phyloP scores from a whole-genome alignment of 2,797 vertebrate genomes.

The Periophthalmus magnuspinnatus region DNA sequence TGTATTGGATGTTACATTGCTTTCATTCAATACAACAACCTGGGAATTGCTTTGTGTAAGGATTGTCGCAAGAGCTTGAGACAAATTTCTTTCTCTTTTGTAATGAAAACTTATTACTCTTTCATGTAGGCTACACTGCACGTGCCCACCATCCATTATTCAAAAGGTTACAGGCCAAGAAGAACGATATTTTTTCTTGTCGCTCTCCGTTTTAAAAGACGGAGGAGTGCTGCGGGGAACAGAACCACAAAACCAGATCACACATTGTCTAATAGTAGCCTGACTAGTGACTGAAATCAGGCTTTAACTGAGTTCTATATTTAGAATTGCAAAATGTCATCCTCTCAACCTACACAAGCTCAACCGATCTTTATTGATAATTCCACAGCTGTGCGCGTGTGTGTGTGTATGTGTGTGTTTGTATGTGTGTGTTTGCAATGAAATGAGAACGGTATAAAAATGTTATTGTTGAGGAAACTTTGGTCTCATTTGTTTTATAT shows the following conservation, averaged over 20 bases:
- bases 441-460: not conserved
- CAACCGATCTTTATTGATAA: not conserved
- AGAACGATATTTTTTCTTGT: slow-evolving; percentile 19
- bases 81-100: slow-evolving; percentile 30
- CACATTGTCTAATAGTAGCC: not conserved
- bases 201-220: slow-evolving; percentile 17
- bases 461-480: slow-evolving; percentile 1
- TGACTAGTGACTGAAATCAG: not conserved
- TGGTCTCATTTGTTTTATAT: not conserved
- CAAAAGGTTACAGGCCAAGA: slow-evolving; percentile 31
- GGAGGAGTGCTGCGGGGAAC: slow-evolving; percentile 11
- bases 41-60: slow-evolving; percentile 59
- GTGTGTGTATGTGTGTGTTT: not conserved
- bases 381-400: not conserved
- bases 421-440: not conserved
- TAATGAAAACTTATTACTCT: slow-evolving; percentile 56
- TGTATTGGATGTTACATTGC: slow-evolving; percentile 21
- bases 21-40: slow-evolving; percentile 61
- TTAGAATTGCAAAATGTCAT: not conserved
- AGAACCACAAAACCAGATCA: not conserved
- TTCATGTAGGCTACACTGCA: slow-evolving; percentile 35
- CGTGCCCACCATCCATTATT: slow-evolving; percentile 41
- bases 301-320: not conserved
- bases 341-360: not conserved
- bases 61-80: slow-evolving; percentile 40